These are phyloP conservation scores for Rambutsinella grinnellia DNA, from an alignment of 2,888 invertebrate species.

Conservation along the genomic window DNA sequence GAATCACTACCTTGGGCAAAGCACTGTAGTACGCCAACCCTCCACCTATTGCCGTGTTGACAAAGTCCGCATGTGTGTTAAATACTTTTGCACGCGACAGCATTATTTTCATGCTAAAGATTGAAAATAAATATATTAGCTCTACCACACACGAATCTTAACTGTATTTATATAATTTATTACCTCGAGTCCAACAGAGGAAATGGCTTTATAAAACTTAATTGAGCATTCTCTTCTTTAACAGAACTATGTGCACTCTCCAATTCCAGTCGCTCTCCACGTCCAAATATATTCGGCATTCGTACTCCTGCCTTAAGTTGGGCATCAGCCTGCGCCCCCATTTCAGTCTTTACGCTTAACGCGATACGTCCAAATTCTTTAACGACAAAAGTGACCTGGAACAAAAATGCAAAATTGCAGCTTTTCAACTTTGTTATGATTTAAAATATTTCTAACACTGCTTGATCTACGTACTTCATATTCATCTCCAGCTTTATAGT, in stretches of 20 bases:
- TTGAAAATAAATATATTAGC: background rate
- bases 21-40: conserved; percentile 15
- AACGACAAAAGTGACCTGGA: conserved; percentile 36
- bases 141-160: background rate
- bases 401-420: background rate
- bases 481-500: conserved; percentile 3
- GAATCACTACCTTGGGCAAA: too few species aligned
- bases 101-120: conserved; percentile 18
- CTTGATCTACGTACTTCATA: conserved; percentile 40
- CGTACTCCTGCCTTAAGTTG: conserved; percentile 34
- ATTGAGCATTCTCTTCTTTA: conserved; percentile 19
- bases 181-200: conserved; percentile 23
- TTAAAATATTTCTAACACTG: too few species aligned
- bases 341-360: conserved; percentile 32
- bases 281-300: conserved; percentile 38
- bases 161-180: background rate
- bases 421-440: background rate
- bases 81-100: conserved; percentile 6
- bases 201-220: conserved; percentile 28
- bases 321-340: conserved; percentile 32
- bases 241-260: conserved; percentile 32
- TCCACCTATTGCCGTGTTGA: conserved; percentile 11
- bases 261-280: conserved; percentile 33
- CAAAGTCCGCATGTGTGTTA: conserved; percentile 1
- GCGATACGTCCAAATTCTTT: conserved; percentile 28